Evolutionary conservation across 1,140 invertebrate genomes (phyloP), one percentile per base, ranked within the genome.

Genomic region (Paraescarpia echinospica): DNA sequence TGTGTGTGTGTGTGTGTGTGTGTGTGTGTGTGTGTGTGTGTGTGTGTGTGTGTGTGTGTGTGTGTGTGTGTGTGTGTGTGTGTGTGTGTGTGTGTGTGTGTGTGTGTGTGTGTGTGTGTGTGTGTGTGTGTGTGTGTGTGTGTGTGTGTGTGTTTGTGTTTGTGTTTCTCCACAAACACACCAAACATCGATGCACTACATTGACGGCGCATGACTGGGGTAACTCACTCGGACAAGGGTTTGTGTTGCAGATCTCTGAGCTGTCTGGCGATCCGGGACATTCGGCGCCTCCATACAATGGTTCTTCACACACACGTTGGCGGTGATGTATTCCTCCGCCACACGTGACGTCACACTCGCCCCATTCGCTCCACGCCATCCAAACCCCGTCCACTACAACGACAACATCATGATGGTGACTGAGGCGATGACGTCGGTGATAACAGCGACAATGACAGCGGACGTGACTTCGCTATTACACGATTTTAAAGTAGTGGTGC

Each of bases 321-420:
- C 98, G 97, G 92, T 97, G 97, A 22, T 98, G 97, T 59, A 98
- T 97, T 0, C 98, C 99, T 95, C 98, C 98, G 0, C 98, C 98
- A 95, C 98, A 99, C 0, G 97, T 97, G 0, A 98, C 98, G 94
- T 97, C 98, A 96, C 99, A 99, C 5, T 98, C 97, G 18, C 98
- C 97, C 98, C 98, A 99, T 97, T 59, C 97, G 97, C 27, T 97
- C 96, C 90, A 98, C 0, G 90, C 92, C 31, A 92, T 92, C 94
- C 94, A 95, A 6, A 94, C 93, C 1, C 95, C 95, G 92, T 95
- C 94, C 92, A 95, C 95, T 95, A 88, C 41, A 91, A 77, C 59
- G 59, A 77, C 59, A 41, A 41, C 41, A n/a, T 12, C 41, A 41
- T 41, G 41, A 41, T 41, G 59, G 22, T 27, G 59, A 77, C 59